These are phyloP conservation scores for Alces alces DNA, from an alignment of 2,113 vertebrate species.

Conservation along the genomic window DNA sequence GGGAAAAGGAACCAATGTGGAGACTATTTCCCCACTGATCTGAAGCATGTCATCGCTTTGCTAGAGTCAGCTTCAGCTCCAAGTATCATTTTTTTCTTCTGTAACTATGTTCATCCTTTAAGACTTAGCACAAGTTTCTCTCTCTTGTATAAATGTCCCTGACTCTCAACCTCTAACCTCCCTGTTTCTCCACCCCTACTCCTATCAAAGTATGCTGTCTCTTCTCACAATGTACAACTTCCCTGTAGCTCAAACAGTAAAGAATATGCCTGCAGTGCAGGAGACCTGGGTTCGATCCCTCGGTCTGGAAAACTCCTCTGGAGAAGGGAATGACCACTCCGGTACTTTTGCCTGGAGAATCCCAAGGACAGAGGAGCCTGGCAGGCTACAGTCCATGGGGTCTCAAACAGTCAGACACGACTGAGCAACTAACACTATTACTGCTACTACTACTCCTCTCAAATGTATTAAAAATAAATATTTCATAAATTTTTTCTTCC, in stretches of 20 bases:
- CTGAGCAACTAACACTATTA: background rate
- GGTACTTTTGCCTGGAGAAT: background rate
- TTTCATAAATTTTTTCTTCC: background rate
- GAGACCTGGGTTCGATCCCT: background rate
- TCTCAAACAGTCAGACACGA: background rate
- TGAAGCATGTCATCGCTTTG: background rate
- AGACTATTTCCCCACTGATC: background rate
- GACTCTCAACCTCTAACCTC: background rate
- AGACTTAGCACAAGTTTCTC: background rate
- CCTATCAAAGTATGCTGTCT: background rate
- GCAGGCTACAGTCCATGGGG: background rate
- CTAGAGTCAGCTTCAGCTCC: background rate
- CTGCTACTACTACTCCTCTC: background rate
- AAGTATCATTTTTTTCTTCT: background rate
- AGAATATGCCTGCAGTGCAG: background rate
- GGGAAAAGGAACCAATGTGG: background rate
- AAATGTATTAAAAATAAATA: background rate
- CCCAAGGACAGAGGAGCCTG: background rate
- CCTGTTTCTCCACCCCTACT: background rate
- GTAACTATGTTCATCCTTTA: background rate
- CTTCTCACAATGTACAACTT: background rate
- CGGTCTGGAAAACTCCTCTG: rapidly evolving
- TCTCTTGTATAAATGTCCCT: background rate
- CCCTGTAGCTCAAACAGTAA: background rate
- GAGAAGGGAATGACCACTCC: background rate